Evolutionary conservation across 1,140 invertebrate species (phyloP).

Genomic region (Papilio polytes): DNA sequence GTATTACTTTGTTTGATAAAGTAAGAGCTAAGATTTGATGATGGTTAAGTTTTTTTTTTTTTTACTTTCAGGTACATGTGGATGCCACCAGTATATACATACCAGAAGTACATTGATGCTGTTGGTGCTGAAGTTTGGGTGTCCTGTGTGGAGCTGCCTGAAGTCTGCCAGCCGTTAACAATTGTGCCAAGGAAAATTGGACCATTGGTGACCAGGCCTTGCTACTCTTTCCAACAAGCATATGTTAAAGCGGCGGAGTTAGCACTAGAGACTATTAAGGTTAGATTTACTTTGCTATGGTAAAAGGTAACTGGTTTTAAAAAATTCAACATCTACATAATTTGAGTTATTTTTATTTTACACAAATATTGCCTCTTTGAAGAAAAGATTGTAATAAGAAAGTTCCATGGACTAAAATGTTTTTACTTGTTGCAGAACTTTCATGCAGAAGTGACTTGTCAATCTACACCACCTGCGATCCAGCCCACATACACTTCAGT

Average conservation of each 20-base stretch:
- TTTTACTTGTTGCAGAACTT: slow-evolving; percentile 55
- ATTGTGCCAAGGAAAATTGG: slow-evolving; percentile 54
- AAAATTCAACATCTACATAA: no score
- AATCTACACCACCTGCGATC: slow-evolving; percentile 45
- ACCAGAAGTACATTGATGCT: slow-evolving; percentile 58
- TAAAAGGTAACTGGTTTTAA: no score
- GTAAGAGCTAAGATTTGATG: background rate
- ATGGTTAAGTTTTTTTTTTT: no score
- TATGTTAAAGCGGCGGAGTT: slow-evolving; percentile 67
- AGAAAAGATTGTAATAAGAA: no score
- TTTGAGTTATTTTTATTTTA: no score
- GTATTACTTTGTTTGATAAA: background rate
- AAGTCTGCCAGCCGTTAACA: slow-evolving; percentile 62
- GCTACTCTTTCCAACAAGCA: slow-evolving; percentile 61
- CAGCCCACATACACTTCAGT: slow-evolving; percentile 53
- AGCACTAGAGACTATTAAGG: slow-evolving; percentile 65
- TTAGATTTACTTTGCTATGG: slow-evolving; percentile 39
- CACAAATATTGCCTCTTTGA: no score
- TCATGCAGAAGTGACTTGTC: slow-evolving; percentile 55
- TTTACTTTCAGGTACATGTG: slow-evolving; percentile 66
- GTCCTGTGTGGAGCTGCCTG: slow-evolving; percentile 61
- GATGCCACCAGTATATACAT: slow-evolving; percentile 62
- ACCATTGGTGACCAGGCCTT: slow-evolving; percentile 57
- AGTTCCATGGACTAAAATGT: no score
- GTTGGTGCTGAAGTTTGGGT: slow-evolving; percentile 62